Evolutionary conservation across 2,888 invertebrate genomes (phyloP).

Genomic region (Rhamphomyia laevipes): DNA sequence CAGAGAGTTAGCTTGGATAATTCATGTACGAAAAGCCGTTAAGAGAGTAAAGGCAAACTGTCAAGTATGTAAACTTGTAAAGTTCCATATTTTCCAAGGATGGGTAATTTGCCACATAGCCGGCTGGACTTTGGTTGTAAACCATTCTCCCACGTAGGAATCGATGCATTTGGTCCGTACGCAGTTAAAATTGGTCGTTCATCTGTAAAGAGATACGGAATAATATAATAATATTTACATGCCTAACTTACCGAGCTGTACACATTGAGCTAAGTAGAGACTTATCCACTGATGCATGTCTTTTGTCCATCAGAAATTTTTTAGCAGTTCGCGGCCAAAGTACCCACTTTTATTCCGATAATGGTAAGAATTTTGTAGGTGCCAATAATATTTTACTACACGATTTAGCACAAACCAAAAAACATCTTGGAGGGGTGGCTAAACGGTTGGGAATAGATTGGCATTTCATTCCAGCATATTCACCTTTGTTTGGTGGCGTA

Average conservation of each 20-base stretch:
- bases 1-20: constrained; percentile 3
- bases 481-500: constrained; percentile 3
- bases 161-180: constrained; percentile 1
- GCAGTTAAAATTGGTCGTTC: neutral
- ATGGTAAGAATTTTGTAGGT: constrained; percentile 3
- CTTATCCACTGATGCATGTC: neutral
- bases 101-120: constrained; percentile 6
- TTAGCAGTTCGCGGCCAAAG: too few relatives aligned
- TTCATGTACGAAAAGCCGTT: neutral
- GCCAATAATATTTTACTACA: neutral
- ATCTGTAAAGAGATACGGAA: neutral
- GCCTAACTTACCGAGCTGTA: constrained; percentile 2
- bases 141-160: neutral
- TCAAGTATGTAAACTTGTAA: neutral
- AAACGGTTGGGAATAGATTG: neutral
- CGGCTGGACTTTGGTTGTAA: constrained; percentile 1
- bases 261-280: constrained; percentile 2
- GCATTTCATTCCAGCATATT: constrained; percentile 5
- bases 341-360: constrained; percentile 1
- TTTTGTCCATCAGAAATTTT: too few relatives aligned
- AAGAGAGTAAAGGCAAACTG: neutral
- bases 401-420: neutral
- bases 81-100: neutral
- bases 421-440: too few relatives aligned
- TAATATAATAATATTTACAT: constrained; percentile 5